Base-by-base conservation (phyloP, 1,140 invertebrate species). In the Lepidotrigona ventralis region DNA sequence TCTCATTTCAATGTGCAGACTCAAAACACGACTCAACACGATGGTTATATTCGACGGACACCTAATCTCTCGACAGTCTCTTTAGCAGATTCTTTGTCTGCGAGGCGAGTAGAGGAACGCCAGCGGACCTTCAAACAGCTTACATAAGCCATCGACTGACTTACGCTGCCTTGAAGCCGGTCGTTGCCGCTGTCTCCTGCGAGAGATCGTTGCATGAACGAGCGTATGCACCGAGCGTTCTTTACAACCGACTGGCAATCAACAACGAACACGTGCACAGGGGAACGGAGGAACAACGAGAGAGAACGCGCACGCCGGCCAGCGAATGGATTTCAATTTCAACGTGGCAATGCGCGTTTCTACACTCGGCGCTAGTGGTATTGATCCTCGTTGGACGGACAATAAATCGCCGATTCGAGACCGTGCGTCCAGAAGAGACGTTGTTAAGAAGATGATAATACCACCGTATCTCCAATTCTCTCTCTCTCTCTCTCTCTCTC, bases 121-220 rank as follows among this genome's bases (percentile, higher is more conserved):
- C n/a, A 9, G 21, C 68, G 76, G 75, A 83, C 78, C 79, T 86
- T 70, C 70, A 81, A 86, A 82, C 76, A 64, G 79, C 85, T 88
- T 88, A 89, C 71, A 89, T 85, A 90, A 87, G 83, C 83, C 58
- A 72, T 60, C 66, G 73, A 72, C 69, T 60, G 70, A 69, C 60
- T 88, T 86, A 80, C 76, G 86, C 86, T 85, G 89, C 91, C 91
- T 92, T 92, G 88, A 88, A 88, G 86, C 78, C 88, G 87, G 90
- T 91, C 91, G 90, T 91, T 91, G 90, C 82, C 89, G 86, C 82
- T 83, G 80, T 84, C 81, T 84, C 85, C 77, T 85, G 77, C 82
- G 84, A 46, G 6, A 46, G 39, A 80, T 68, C 82, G 74, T 77
- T 83, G 71, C 83, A 80, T 80, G 68, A 11, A 46, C 81, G 85